A percentile compares a stretch with the other conserved stretches of the same genome.
phyloP scores from a whole-genome alignment of 1,140 invertebrate species.

The Trichonephila inaurata region DNA sequence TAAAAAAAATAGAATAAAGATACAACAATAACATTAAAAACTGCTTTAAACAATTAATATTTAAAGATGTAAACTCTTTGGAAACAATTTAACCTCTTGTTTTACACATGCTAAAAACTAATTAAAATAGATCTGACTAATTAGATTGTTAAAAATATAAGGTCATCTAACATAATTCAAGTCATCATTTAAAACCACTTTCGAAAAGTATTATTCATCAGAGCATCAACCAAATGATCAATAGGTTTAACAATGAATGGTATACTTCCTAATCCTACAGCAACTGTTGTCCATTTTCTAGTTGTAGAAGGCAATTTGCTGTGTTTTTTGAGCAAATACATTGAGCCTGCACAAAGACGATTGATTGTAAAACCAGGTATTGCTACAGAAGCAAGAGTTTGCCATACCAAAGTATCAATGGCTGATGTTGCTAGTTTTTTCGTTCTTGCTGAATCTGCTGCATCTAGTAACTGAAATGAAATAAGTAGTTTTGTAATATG shows the following conservation, averaged over 20 bases:
- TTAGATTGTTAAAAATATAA: too few relatives aligned
- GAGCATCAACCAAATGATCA: conserved; percentile 88
- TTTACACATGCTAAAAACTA: too few relatives aligned
- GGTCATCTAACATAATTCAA: not conserved
- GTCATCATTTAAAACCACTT: conserved; percentile 77
- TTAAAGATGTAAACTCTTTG: too few relatives aligned
- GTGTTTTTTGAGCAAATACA: conserved; percentile 82
- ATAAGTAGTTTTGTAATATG: not conserved
- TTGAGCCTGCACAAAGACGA: conserved; percentile 87
- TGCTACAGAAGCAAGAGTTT: conserved; percentile 93
- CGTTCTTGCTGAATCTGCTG: conserved; percentile 75
- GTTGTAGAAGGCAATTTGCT: conserved; percentile 82
- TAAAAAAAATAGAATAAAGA: too few relatives aligned
- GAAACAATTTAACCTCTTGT: too few relatives aligned
- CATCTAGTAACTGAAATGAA: conserved; percentile 77
- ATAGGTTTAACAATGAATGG: conserved; percentile 97
- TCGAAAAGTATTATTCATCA: conserved; percentile 88
- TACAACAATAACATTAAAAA: too few relatives aligned
- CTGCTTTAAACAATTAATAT: too few relatives aligned
- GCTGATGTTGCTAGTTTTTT: conserved; percentile 82
- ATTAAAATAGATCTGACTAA: too few relatives aligned
- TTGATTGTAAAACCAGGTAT: conserved; percentile 97
- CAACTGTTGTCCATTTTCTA: conserved; percentile 87
- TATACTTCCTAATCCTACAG: conserved; percentile 90
- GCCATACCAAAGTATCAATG: conserved; percentile 94